A percentile compares a stretch with the other conserved stretches of the same genome.
These are phyloP conservation scores for Dolichoris vasculosae DNA, from an alignment of 1,140 invertebrate genomes.

Conservation along the genomic window DNA sequence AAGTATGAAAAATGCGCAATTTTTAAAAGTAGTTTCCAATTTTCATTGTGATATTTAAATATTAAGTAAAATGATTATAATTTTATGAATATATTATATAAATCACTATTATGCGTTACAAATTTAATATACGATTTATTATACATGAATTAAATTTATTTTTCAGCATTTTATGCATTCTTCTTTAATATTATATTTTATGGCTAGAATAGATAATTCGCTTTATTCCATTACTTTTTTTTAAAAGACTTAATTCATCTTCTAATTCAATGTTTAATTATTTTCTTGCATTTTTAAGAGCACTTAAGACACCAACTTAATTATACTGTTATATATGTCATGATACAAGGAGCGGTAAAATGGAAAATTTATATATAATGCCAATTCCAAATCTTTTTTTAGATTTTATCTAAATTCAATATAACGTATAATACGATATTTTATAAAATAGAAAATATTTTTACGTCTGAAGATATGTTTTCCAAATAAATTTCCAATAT, in stretches of 20 bases:
- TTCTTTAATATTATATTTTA: not conserved
- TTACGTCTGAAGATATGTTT: not conserved
- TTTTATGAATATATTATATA: no score
- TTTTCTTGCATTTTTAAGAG: not conserved
- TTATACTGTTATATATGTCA: not conserved
- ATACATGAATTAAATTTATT: not conserved
- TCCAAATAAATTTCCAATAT: no score
- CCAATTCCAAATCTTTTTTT: not conserved
- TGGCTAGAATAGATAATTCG: not conserved
- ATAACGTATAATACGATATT: not conserved
- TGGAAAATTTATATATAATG: not conserved
- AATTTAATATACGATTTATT: not conserved
- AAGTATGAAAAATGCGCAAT: not conserved
- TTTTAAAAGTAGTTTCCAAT: no score
- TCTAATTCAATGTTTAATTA: no score
- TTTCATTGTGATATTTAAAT: not conserved
- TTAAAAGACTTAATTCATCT: no score
- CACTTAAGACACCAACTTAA: not conserved
- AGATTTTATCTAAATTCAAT: not conserved
- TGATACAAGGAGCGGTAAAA: not conserved
- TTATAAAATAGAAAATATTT: not conserved
- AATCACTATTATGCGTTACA: not conserved
- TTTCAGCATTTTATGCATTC: not conserved
- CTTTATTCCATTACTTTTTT: not conserved
- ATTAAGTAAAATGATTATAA: not conserved